Percentiles rank a stretch among this genome's conserved stretches.
Evolutionary conservation across 2,888 invertebrate species (phyloP).

Genomic region (Oligia fasciuncula): DNA sequence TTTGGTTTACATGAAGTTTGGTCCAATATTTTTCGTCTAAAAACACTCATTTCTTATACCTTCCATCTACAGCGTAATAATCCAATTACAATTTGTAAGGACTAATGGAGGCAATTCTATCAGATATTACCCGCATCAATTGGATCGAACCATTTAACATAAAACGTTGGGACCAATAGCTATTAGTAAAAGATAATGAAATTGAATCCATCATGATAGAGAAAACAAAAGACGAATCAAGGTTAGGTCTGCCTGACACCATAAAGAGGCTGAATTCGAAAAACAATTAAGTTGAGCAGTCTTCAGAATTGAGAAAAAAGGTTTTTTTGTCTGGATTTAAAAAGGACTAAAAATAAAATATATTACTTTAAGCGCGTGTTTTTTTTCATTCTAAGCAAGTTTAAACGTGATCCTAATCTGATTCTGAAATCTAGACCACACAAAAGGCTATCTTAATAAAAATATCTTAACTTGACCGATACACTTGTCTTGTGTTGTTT

Average conservation of each 20-base stretch:
- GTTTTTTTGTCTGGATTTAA: conserved; percentile 4
- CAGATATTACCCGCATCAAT: conserved; percentile 32
- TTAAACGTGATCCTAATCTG: conserved; percentile 15
- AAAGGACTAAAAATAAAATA: conserved; percentile 7
- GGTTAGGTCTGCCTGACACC: conserved; percentile 12
- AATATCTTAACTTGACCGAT: conserved; percentile 35
- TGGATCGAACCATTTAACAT: conserved; percentile 22
- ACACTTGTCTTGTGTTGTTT: too few species aligned
- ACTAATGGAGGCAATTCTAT: conserved; percentile 40
- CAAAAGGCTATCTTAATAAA: conserved; percentile 42
- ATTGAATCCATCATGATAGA: conserved; percentile 30
- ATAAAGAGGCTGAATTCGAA: conserved; percentile 31
- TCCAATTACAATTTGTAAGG: conserved; percentile 31
- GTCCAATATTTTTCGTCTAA: not conserved
- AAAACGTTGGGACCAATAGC: conserved; percentile 36
- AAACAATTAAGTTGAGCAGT: conserved; percentile 53
- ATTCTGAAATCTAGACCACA: conserved; percentile 12
- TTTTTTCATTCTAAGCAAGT: not conserved
- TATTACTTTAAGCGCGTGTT: not conserved
- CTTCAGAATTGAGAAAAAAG: conserved; percentile 21
- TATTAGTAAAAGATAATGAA: conserved; percentile 53
- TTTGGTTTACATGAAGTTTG: not conserved
- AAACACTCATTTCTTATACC: not conserved
- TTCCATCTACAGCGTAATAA: conserved; percentile 21
- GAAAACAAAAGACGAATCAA: conserved; percentile 41